Percentiles rank a stretch among this genome's conserved stretches.
Conservation (phyloP, 2,888 invertebrate species). For the Miltochrista miniata region DNA sequence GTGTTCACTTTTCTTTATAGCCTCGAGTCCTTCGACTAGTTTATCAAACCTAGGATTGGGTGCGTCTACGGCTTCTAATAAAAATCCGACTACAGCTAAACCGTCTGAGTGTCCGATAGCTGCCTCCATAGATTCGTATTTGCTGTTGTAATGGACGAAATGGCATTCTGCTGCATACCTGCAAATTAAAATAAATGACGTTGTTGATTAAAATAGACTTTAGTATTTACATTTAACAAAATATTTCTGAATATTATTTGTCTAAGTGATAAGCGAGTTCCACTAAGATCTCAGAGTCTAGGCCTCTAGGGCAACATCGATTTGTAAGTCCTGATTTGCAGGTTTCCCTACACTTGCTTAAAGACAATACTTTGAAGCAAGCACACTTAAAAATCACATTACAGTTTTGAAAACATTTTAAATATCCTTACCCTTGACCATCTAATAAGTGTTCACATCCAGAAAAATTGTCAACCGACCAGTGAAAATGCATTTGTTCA, state of each 20-base stretch:
- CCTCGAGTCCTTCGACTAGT: slow-evolving; percentile 80
- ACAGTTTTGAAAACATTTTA: not conserved
- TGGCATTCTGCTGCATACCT: slow-evolving; percentile 91
- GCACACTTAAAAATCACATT: too few species aligned
- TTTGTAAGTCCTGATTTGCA: too few species aligned
- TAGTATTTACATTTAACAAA: too few species aligned
- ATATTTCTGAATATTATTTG: too few species aligned
- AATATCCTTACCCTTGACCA: slow-evolving; percentile 83
- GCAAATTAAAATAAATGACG: slow-evolving; percentile 2
- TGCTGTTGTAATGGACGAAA: slow-evolving; percentile 90
- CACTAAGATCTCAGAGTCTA: too few species aligned
- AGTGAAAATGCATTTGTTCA: slow-evolving; percentile 92
- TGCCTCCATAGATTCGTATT: slow-evolving; percentile 85
- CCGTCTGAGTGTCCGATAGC: slow-evolving; percentile 88
- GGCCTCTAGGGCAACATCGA: too few species aligned
- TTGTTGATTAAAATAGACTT: not conserved
- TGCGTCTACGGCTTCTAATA: slow-evolving; percentile 84
- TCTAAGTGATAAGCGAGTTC: too few species aligned
- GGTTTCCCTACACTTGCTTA: too few species aligned
- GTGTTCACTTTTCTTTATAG: slow-evolving; percentile 65
- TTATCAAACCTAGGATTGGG: slow-evolving; percentile 84
- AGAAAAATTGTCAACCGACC: slow-evolving; percentile 89
- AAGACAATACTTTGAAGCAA: too few species aligned
- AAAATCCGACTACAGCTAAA: slow-evolving; percentile 87
- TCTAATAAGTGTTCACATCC: slow-evolving; percentile 92